These are phyloP conservation scores for Byasa hedistus DNA, from an alignment of 2,888 invertebrate genomes.

Conservation along the genomic window DNA sequence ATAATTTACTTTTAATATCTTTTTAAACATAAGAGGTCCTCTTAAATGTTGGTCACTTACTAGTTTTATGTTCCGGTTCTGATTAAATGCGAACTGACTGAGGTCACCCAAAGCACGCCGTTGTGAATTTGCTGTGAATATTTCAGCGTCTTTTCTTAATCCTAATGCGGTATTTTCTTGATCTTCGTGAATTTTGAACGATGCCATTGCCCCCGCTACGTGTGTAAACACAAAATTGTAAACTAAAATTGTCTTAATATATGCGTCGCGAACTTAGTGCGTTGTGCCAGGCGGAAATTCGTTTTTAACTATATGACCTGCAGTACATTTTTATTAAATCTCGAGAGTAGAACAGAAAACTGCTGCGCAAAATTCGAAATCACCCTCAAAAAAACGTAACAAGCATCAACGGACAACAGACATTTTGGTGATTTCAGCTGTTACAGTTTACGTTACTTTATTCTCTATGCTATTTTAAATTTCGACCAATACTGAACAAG, in stretches of 20 bases:
- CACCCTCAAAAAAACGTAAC: slow-evolving; percentile 62
- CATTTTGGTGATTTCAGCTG: slow-evolving; percentile 73
- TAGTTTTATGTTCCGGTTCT: slow-evolving; percentile 74
- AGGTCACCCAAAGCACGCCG: slow-evolving; percentile 83
- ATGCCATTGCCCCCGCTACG: slow-evolving; percentile 81
- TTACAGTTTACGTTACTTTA: slow-evolving; percentile 65
- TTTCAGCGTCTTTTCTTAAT: slow-evolving; percentile 74
- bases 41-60: slow-evolving; percentile 61
- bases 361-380: slow-evolving; percentile 47
- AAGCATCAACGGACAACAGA: slow-evolving; percentile 75
- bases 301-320: slow-evolving; percentile 39
- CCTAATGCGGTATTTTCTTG: slow-evolving; percentile 84
- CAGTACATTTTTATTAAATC: slow-evolving; percentile 55
- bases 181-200: slow-evolving; percentile 87
- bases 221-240: slow-evolving; percentile 62
- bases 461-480: slow-evolving; percentile 65
- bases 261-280: slow-evolving; percentile 46
- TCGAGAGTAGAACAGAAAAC: slow-evolving; percentile 52
- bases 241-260: slow-evolving; percentile 45
- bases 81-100: slow-evolving; percentile 79
- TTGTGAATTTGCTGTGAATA: slow-evolving; percentile 74
- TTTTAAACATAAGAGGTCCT: slow-evolving; percentile 14
- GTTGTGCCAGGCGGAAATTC: slow-evolving; percentile 51
- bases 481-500: slow-evolving; percentile 52
- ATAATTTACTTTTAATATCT: slow-evolving; percentile 26